Base-by-base conservation (phyloP, 1,140 invertebrate genomes). In the Bombus superbus region DNA sequence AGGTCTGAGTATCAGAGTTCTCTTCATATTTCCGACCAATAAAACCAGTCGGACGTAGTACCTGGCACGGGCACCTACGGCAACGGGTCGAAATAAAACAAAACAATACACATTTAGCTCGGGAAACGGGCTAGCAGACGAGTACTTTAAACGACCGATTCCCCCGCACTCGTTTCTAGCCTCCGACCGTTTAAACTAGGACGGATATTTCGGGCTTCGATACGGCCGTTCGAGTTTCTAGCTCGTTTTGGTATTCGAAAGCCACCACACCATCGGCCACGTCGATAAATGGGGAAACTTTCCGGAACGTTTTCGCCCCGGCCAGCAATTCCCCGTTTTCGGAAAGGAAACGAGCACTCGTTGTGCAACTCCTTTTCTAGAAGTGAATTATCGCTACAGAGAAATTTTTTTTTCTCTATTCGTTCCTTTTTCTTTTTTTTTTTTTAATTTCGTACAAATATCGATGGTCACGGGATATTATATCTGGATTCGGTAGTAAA, bases 211-310 rank as follows among this genome's bases (percentile, higher is more conserved):
- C 88, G 84, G 91, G 90, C 89, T 79, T 90, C 80, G 89, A 90
- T 90, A 86, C 88, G 88, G 59, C 47, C 81, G 88, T 86, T 68
- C 76, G 35, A 78, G 87, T 79, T 89, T 68, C 57, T 42, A 84
- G 66, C 79, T 90, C 89, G 89, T 90, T 90, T 85, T 90, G 78
- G 88, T 88, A 90, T 89, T 90, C 79, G 87, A 77, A 77, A 83
- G 62, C 81, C 64, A 35, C 82, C 85, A 74, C 79, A 74, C 79
- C 88, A 92, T 92, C 91, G 87, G 86, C 64, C 32, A 75, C 83
- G 75, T 83, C 88, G 89, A 93, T 93, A 92, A 92, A 93, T 93
- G 92, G 92, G 92, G 90, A 93, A 93, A 93, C 89, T 93, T 93
- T 91, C 81, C 40, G 74, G 79, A 81, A 88, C 83, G 89, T 89